Base-by-base conservation (phyloP, 2,888 invertebrate genomes). In the Phaonia tiefii region DNA sequence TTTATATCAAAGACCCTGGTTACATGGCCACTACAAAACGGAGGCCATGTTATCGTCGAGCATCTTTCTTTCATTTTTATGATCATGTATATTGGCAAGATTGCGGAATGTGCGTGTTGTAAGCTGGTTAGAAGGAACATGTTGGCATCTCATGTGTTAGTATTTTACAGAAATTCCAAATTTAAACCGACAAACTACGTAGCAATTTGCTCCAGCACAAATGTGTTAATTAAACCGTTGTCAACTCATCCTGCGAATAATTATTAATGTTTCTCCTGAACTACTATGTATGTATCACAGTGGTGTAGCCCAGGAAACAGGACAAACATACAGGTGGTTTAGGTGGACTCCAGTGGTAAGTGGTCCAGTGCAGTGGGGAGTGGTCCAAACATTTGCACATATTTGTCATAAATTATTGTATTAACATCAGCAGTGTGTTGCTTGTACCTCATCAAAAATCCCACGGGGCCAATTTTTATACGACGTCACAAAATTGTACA, bases 1-100 rank as follows among this genome's bases (percentile, higher is more conserved):
- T 65, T 75, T 79, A 79, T 73, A 77, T 80, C 83, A 83, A 83
- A 83, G 79, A 63, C 51, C 73, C 58, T 49, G 70, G 75, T n/a
- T 76, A 75, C 82, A 79, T 83, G 81, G 66, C 71, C 51, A 75
- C 63, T 56, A 63, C 73, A 65, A 79, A 83, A 79, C 37, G 51
- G 54, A 73, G 67, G 44, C 54, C 63, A 60, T 73, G 60, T 69
- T 60, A 66, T 25, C n/a, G n/a, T n/a, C 46, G 58, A 13, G 20
- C 60, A 72, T n/a, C n/a, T 56, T 58, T 70, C 54, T 76, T 76
- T 49, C 39, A 15, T 25, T 31, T 15, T 46, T 15, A 4, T 5
- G n/a, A n/a, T n/a, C n/a, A n/a, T n/a, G n/a, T n/a, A n/a, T n/a
- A n/a, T n/a, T n/a, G n/a, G 49, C 26, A 66, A 10, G 2, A 51